Conservation (phyloP, 2,797 vertebrate species). For the Platyrinchus mystaceus region DNA sequence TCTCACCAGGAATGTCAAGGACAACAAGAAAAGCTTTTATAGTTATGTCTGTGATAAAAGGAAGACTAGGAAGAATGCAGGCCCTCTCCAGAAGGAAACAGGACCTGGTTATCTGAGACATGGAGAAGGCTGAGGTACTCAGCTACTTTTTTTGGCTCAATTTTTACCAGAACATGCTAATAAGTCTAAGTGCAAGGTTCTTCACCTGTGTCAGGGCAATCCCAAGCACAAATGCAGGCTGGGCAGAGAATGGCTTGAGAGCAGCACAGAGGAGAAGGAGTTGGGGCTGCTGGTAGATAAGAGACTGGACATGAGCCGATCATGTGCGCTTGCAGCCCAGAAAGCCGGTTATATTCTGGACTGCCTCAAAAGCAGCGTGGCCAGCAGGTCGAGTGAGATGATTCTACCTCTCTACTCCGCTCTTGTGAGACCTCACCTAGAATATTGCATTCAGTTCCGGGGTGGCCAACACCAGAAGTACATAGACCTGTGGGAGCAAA, state of each 20-base stretch:
- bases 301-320: background rate
- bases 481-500: accelerated
- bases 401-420: background rate
- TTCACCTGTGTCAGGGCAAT: background rate
- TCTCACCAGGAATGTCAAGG: background rate
- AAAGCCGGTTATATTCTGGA: background rate
- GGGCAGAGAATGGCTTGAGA: background rate
- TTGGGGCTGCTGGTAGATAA: background rate
- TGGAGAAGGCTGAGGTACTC: background rate
- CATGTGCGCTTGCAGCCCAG: background rate
- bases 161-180: background rate
- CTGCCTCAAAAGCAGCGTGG: background rate
- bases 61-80: background rate
- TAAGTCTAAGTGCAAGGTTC: too few relatives aligned
- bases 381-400: background rate
- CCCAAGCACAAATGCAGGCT: background rate
- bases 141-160: background rate
- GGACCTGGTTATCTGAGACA: background rate
- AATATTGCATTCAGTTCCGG: background rate
- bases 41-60: background rate
- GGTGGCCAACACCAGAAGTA: background rate
- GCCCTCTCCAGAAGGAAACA: background rate
- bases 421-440: background rate
- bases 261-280: background rate
- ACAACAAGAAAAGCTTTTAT: background rate